phyloP scores from a whole-genome alignment of 2,797 vertebrate species.

The Okamejei kenojei region DNA sequence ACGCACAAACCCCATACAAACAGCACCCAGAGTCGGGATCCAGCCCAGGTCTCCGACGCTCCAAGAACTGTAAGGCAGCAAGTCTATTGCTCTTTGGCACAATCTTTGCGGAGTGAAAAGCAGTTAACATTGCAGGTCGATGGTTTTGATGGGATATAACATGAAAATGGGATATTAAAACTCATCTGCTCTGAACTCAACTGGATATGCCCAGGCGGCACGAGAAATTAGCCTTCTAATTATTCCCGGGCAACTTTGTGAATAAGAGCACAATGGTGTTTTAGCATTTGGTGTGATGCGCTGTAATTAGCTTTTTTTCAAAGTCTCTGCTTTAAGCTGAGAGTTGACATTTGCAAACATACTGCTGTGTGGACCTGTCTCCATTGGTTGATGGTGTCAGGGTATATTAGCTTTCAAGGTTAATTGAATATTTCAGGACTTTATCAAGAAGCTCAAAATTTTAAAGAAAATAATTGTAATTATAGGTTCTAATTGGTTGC shows the following conservation, averaged over 20 bases:
- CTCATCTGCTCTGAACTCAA: neutral
- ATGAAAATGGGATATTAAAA: neutral
- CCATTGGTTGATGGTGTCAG: slow-evolving; percentile 23
- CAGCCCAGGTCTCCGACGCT: too few relatives aligned
- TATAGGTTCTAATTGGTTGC: slow-evolving; percentile 29
- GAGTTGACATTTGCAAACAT: slow-evolving; percentile 29
- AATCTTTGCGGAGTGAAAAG: neutral
- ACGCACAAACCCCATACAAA: too few relatives aligned
- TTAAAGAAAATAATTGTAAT: slow-evolving; percentile 16
- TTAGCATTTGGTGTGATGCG: neutral
- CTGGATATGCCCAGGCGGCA: neutral
- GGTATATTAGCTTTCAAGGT: slow-evolving; percentile 28
- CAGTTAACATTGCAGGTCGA: neutral
- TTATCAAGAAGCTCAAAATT: slow-evolving; percentile 29
- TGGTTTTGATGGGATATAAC: neutral
- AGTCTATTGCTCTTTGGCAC: too few relatives aligned
- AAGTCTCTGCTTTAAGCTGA: slow-evolving; percentile 13
- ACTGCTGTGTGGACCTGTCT: neutral
- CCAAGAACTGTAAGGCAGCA: too few relatives aligned
- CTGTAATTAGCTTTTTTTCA: slow-evolving; percentile 27
- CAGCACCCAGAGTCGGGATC: too few relatives aligned
- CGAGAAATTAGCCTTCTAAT: slow-evolving; percentile 6
- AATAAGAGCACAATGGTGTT: slow-evolving; percentile 27
- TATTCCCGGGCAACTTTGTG: slow-evolving; percentile 10
- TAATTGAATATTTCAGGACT: slow-evolving; percentile 34